Evolutionary conservation across 2,113 vertebrate species (phyloP), one percentile per base, ranked within the genome.

Genomic region (Cyprinodon variegatus): DNA sequence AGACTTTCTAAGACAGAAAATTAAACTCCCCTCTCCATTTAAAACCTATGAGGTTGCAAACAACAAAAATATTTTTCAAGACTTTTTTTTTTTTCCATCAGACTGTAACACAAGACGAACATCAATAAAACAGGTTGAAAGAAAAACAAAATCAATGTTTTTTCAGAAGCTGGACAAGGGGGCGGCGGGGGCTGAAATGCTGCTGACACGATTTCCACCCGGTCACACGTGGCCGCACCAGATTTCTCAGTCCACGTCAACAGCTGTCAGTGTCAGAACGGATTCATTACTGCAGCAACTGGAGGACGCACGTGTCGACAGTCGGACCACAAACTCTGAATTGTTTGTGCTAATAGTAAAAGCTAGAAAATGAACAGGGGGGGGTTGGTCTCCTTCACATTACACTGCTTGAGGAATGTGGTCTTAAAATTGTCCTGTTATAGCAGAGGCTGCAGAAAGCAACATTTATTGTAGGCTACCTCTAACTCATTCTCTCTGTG

Each of bases 101-200:
- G 73, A 74, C 83, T 75, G 83, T 70, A 91, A 92, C 83, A 90
- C 84, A 86, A 91, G 85, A 90, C 89, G 50, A 72, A 91, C 85
- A 85, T 91, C 84, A 63, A 90, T 87, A 79, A 82, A 86, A 81
- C 61, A 74, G 78, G 69, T 76, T 74, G 72, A 79, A 68, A 83
- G 69, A 74, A 73, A 79, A 60, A 57, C 29, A 29, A 57, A 78
- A 89, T 89, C 85, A 61, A 83, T 88, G 77, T 79, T 84, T 79
- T 83, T 81, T 68, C 75, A 82, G 76, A 73, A 71, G 70, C 40
- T 0, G 43, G 79, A 40, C n/a, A 66, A 5, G 14, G 6, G 70
- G 38, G 70, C 61, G 60, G 38, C 77, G 79, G 81, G 10, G 70
- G 60, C 66, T 43, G 20, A 71, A 77, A 82, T 65, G 61, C 79